Conservation (phyloP, 2,113 vertebrate species). For the Garra rufa region DNA sequence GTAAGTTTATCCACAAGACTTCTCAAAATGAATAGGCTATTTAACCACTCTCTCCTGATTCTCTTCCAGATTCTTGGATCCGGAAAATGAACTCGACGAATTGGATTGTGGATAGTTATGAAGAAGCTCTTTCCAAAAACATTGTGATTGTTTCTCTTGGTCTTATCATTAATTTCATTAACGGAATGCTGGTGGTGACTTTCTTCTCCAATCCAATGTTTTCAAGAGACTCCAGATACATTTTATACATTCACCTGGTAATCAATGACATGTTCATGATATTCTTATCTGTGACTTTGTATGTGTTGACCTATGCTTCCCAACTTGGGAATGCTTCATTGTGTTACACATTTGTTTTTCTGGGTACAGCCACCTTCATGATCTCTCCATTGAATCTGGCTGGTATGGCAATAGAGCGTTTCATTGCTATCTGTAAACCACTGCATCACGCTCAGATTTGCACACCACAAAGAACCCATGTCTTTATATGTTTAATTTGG, state of each 20-base stretch:
- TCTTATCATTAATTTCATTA: constrained; percentile 47
- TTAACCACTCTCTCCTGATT: too few relatives aligned
- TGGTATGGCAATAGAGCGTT: constrained; percentile 68
- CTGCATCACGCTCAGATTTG: constrained; percentile 64
- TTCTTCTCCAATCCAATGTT: constrained; percentile 48
- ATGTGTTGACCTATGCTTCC: background rate
- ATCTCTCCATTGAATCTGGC: constrained; percentile 68
- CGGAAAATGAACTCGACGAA: background rate
- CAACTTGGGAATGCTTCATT: constrained; percentile 3
- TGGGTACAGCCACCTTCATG: background rate
- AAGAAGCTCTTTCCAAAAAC: constrained; percentile 43
- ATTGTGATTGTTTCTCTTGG: constrained; percentile 35
- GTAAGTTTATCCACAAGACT: too few relatives aligned
- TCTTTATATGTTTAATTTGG: constrained; percentile 59
- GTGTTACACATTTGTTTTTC: constrained; percentile 32
- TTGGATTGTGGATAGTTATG: constrained; percentile 35
- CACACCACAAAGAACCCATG: constrained; percentile 56
- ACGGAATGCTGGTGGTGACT: constrained; percentile 41
- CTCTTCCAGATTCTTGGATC: too few relatives aligned
- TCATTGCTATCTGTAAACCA: constrained; percentile 64
- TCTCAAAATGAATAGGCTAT: too few relatives aligned
- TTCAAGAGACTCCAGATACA: constrained; percentile 50
- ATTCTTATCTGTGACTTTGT: background rate
- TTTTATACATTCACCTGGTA: constrained; percentile 53
- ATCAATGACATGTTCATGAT: constrained; percentile 52